Evolutionary conservation across 2,113 vertebrate species (phyloP).

Genomic region (Hiodon tergisus): DNA sequence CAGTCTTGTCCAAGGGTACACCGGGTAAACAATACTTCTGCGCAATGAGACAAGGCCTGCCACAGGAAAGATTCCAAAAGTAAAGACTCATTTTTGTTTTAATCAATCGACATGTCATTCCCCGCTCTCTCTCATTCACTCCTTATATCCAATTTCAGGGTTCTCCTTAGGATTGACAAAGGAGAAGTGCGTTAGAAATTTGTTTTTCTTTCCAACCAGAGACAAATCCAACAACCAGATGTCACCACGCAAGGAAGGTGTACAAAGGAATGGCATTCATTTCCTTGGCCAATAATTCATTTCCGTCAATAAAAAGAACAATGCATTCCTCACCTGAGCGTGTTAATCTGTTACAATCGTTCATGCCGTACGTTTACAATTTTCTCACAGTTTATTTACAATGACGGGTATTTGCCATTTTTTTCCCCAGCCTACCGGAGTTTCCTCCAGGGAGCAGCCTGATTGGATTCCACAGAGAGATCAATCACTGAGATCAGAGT

Average conservation of each 20-base stretch:
- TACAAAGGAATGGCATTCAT: no score
- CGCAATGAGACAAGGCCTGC: background rate
- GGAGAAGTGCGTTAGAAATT: no score
- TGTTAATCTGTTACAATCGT: background rate
- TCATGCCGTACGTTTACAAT: background rate
- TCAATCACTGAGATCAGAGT: conserved; percentile 57
- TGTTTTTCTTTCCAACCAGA: no score
- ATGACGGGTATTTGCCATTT: background rate
- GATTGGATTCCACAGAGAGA: conserved; percentile 60
- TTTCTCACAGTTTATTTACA: background rate
- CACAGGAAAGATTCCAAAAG: background rate
- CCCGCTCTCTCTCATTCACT: background rate
- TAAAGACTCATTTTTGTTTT: background rate
- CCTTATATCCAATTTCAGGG: no score
- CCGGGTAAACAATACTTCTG: no score
- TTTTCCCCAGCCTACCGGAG: background rate
- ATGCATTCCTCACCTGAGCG: background rate
- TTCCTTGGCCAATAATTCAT: no score
- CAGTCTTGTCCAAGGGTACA: no score
- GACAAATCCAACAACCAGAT: no score
- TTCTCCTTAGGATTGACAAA: no score
- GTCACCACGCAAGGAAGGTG: no score
- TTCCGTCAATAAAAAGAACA: no score
- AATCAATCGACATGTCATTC: background rate
- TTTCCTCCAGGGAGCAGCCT: conserved; percentile 21